Base-by-base conservation (phyloP, 2,888 invertebrate genomes). In the Andrena bucephala region DNA sequence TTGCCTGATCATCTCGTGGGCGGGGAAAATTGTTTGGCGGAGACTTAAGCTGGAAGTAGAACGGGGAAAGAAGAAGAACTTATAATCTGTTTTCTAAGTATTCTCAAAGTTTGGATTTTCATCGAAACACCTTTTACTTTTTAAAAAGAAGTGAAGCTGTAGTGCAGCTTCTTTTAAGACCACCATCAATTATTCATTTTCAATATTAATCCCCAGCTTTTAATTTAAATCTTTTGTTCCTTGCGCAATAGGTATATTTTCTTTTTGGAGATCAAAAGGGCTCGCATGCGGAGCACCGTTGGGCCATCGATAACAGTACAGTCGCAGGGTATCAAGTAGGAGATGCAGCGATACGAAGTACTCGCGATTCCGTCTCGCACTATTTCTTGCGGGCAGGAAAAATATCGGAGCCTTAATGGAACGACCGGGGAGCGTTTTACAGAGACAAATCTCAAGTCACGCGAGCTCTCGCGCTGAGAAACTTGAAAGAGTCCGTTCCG, bases 311-410 rank as follows among this genome's bases (percentile, higher is more conserved):
- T 42, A 42, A 42, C 13, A 42, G 42, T 13, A 42, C 13, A 36
- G 10, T 36, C 13, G 36, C 36, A 42, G 42, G 13, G 42, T 42
- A 42, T 42, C 42, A 42, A 42, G 13, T 42, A 4, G 66, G 8
- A 16, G 24, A 16, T 16, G 20, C 31, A 33, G 50, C 20, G 24
- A 48, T 27, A 60, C 42, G 27, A 71, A 68, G 20, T 2, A 27
- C 24, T 10, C 29, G 48, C 33, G 48, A 74, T 48, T 65, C 29
- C 29, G 60, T 62, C 4, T 72, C 29, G 60, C 62, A 36, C 62
- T 62, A 72, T 72, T 76, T 76, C 75, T n/a, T 42, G 42, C 59
- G 57, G 20, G 59, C 70, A 59, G 74, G 74, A 48, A 59, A 70
- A 59, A 60, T 73, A 63, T 76, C 24, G 54, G 6, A 73, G 10